Percentiles rank a stretch among this genome's conserved stretches.
Evolutionary conservation across 1,140 invertebrate genomes (phyloP).

Genomic region (Apocrypta bakeri): DNA sequence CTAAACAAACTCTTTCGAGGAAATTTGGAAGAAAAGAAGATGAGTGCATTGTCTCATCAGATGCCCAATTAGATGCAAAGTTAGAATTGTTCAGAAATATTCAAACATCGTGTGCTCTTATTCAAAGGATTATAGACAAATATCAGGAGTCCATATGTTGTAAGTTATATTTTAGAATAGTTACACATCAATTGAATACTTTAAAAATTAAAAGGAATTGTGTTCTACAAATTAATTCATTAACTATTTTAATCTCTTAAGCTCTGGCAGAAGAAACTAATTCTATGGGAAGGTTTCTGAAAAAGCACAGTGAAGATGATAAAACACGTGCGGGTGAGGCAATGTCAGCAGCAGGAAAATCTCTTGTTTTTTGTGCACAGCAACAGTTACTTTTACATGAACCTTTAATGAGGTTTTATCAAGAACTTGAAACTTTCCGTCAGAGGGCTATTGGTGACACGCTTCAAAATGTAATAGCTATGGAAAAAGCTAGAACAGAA

Average conservation of each 20-base stretch:
- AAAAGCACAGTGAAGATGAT: constrained; percentile 93
- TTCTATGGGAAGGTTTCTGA: constrained; percentile 94
- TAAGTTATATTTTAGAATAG: constrained; percentile 66
- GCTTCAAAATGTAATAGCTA: constrained; percentile 89
- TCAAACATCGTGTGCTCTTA: constrained; percentile 90
- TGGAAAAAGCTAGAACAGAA: constrained; percentile 97
- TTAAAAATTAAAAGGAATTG: not conserved
- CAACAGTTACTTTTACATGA: constrained; percentile 91
- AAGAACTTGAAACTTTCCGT: constrained; percentile 97
- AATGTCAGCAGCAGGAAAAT: constrained; percentile 95
- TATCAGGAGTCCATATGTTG: constrained; percentile 96
- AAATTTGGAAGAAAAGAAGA: constrained; percentile 99
- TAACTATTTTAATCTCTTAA: constrained; percentile 63
- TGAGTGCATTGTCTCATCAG: constrained; percentile 95
- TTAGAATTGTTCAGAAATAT: constrained; percentile 97
- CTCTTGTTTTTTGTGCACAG: constrained; percentile 95
- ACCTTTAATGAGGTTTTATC: constrained; percentile 92
- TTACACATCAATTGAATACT: not conserved
- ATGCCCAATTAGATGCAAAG: constrained; percentile 97
- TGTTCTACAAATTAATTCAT: constrained; percentile 1
- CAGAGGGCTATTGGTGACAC: constrained; percentile 96
- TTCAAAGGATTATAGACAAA: constrained; percentile 93
- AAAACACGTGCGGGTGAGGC: constrained; percentile 93
- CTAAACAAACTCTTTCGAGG: constrained; percentile 94
- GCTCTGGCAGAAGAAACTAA: constrained; percentile 96